Base-by-base conservation (phyloP, 2,113 vertebrate species). In the Mola mola region DNA sequence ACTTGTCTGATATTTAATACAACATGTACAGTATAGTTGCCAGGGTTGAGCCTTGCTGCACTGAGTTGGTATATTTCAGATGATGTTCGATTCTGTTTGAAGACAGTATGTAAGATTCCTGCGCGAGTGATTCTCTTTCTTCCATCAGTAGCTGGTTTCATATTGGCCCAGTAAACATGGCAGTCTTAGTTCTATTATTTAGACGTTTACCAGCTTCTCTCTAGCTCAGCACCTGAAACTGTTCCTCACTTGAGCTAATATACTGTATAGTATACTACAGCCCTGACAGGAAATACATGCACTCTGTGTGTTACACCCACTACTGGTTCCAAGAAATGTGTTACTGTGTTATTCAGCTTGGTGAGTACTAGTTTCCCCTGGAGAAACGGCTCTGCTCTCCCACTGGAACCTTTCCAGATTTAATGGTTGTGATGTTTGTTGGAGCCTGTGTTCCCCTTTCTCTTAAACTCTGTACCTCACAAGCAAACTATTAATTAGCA, bases 111-210 rank as follows among this genome's bases (percentile, higher is more conserved):
- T 33, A n/a, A 36, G 59, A 57, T 57, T 68, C 52, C 31, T 56
- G 24, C 2, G 20, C 58, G 65, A 51, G 17, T 51, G 33, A 68
- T 20, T 65, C 46, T n/a, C 26, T 41, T 42, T 15, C 31, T 40
- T 46, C 56, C 63, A 43, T 62, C 62, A 48, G 10, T 17, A 56
- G 47, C 52, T 20, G 41, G 51, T 43, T 80, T 74, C n/a, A 38
- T 73, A 47, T 21, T n/a, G 24, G 48, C 40, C n/a, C 19, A 9
- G 58, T 46, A 38, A 77, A 52, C 34, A n/a, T 41, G 42, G 17
- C 42, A 4, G 56, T 46, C 44, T 72, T 44, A 72, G 79, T 81
- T 87, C 46, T 84, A 84, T 87, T 84, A 87, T 89, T 87, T 31
- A 84, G 49, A 63, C 36, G n/a, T 58, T 66, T 41, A 58, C 17